phyloP scores from a whole-genome alignment of 2,113 vertebrate genomes.

The Austrofundulus limnaeus region DNA sequence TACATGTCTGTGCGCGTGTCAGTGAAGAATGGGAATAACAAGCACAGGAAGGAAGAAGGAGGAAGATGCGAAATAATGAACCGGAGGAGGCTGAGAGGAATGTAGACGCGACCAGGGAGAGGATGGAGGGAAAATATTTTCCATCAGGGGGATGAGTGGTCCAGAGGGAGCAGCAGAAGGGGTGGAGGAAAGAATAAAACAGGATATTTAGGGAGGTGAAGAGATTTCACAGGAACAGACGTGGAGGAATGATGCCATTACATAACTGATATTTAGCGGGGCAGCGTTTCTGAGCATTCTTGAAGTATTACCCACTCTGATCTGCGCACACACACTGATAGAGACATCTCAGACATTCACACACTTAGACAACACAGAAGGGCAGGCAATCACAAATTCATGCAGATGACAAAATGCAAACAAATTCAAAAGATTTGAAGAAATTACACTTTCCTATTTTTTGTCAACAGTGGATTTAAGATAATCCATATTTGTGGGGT shows the following conservation, averaged over 20 bases:
- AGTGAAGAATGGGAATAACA: slow-evolving; percentile 32
- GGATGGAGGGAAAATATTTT: slow-evolving; percentile 14
- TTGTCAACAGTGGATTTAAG: no score
- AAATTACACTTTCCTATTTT: no score
- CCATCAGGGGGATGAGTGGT: slow-evolving; percentile 1
- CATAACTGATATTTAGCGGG: slow-evolving; percentile 69
- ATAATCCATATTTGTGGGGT: no score
- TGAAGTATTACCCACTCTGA: slow-evolving; percentile 37
- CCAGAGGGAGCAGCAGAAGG: slow-evolving; percentile 5
- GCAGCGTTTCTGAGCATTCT: slow-evolving; percentile 49
- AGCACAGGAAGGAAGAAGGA: slow-evolving; percentile 4
- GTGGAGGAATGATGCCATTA: slow-evolving; percentile 56
- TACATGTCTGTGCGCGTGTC: slow-evolving; percentile 15
- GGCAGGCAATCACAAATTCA: slow-evolving; percentile 25
- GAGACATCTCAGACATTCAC: background rate
- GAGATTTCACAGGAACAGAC: slow-evolving; percentile 65
- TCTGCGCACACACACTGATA: slow-evolving; percentile 14
- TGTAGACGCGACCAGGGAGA: slow-evolving; percentile 3
- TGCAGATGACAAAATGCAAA: slow-evolving; percentile 15
- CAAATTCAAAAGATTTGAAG: background rate
- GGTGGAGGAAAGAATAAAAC: slow-evolving; percentile 5
- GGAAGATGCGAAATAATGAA: slow-evolving; percentile 37
- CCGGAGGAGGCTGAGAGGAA: slow-evolving; percentile 11
- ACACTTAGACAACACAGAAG: slow-evolving; percentile 8
- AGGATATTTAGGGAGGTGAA: slow-evolving; percentile 42